Base-by-base conservation (phyloP, 2,113 vertebrate species). In the Echinops telfairi region DNA sequence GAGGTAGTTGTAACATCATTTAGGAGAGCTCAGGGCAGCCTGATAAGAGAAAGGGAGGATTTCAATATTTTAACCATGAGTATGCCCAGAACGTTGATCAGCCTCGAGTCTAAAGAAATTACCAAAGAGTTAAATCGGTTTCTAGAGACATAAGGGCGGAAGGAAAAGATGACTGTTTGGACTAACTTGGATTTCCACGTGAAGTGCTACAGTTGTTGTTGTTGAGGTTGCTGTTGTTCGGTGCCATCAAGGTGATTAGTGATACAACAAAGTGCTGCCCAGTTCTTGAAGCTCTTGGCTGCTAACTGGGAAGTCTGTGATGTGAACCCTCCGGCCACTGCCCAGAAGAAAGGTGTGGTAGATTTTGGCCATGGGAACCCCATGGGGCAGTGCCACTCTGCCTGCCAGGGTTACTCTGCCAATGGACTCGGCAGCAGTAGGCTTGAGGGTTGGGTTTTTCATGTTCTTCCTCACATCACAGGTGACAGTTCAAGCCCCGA, bases 61-160 rank as follows among this genome's bases (percentile, higher is more conserved):
- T 73, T 80, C 40, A 79, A 20, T 47, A 85, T 77, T 81, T 70
- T 88, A 36, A 85, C 4, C 40, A 40, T 40, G 40, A 40, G 40
- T 84, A 25, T 71, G 58, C 58, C 47, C 43, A 1, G 64, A 60
- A 66, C 33, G 38, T 22, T 85, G 62, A 58, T 62, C 36, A 66
- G 47, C 31, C 36, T 92, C 36, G 5, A 83, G 19, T 78, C 25
- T 40, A 31, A 11, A 12, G 76, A 66, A 94, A 53, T 57, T 80
- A 20, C 16, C 78, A 31, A 91, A 94, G 22, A 86, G 17, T 53
- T n/a, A 77, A 82, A 66, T 80, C 16, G 12, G 36, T 90, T 79
- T 71, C n/a, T 62, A 94, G 66, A 90, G 33, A 84, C 84, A 29
- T 76, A 62, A 5, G 40, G 12, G 10, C 66, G 33, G 27, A 68